Evolutionary conservation across 2,113 vertebrate genomes (phyloP), one percentile per base, ranked within the genome.

Genomic region (Neoarius graeffei): DNA sequence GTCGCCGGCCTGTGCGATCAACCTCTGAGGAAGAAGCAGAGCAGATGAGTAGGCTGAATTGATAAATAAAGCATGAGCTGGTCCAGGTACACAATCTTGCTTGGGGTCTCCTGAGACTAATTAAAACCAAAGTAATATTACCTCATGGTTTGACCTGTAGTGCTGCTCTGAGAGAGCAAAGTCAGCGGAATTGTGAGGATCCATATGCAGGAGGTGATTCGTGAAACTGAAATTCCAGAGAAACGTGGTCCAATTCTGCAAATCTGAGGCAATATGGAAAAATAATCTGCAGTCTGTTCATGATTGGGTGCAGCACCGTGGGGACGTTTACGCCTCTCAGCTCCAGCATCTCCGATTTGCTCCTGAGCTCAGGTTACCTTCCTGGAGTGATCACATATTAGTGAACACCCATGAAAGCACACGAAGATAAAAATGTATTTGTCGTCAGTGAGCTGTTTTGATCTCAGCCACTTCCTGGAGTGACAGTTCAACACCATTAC

Each of bases 31-130:
- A 23, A 23, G 20, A 3, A 3, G 69, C 42, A 42, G 66, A 62
- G 59, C 87, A 87, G 88, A 76, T 35, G 42, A 86, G 79, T 86
- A 20, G 85, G 35, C n/a, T 1, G 19, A 64, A 59, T 85, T 89
- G n/a, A 86, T 94, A 91, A 93, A 94, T 93, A 92, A 93, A 89
- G 80, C 89, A 92, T 93, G 90, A 91, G 89, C 30, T 42, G 35
- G 73, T 76, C 81, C 74, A 88, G 85, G 64, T 90, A 89, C 64
- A 73, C 52, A 82, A 35, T 83, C 90, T 83, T 66, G 48, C 84
- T 50, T 66, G 69, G 86, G 35, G 86, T 87, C 91, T 87, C 92
- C 85, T 87, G 87, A 92, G 91, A 90, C 89, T 93, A 93, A 93
- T 93, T 93, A 62, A 62, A 62, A 62, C 8, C 19, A 48, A 48